Evolutionary conservation across 2,113 vertebrate species (phyloP).

Genomic region (Laterallus jamaicensis): DNA sequence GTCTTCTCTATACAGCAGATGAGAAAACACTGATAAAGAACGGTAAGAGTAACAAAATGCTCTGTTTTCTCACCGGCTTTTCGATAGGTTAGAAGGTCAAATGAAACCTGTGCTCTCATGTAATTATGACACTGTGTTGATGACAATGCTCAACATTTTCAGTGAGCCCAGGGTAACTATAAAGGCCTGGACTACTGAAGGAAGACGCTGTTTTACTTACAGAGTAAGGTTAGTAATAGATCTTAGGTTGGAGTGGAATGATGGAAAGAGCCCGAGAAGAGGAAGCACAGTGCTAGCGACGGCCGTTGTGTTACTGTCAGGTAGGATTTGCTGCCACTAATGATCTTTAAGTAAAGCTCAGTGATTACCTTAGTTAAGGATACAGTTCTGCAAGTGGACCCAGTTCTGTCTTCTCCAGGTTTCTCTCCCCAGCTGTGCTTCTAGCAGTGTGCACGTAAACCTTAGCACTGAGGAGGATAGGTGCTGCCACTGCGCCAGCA

Average conservation of each 20-base stretch:
- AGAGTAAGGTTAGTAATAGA: background rate
- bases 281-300: background rate
- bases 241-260: background rate
- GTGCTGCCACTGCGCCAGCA: background rate
- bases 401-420: background rate
- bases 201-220: background rate
- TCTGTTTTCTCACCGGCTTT: background rate
- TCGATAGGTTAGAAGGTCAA: background rate
- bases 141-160: background rate
- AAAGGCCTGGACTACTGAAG: background rate
- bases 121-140: background rate
- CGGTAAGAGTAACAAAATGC: background rate
- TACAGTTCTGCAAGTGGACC: background rate
- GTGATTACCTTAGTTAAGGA: background rate
- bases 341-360: background rate
- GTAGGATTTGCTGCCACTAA: background rate
- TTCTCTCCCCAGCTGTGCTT: background rate
- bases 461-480: background rate
- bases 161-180: background rate
- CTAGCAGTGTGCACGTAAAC: accelerated
- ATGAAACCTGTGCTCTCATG: background rate
- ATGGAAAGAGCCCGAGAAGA: background rate
- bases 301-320: background rate
- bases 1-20: background rate
- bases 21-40: background rate